Percentiles rank a stretch among this genome's conserved stretches.
phyloP scores from a whole-genome alignment of 2,888 invertebrate species.

The Sesia bembeciformis region DNA sequence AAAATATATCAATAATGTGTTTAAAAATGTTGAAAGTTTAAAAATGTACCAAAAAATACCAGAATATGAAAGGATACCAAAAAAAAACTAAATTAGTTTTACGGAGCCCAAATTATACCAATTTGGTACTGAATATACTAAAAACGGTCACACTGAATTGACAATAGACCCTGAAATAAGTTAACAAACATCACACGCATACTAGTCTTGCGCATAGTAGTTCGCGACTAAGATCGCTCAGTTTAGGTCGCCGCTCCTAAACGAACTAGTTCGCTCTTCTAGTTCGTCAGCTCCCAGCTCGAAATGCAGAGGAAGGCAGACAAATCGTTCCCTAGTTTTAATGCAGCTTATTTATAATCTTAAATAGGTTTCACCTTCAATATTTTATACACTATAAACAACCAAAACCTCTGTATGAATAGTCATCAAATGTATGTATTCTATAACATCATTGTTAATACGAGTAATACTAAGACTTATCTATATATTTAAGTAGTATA shows the following conservation, averaged over 20 bases:
- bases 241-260: background rate
- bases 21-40: no score
- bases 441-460: background rate
- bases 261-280: background rate
- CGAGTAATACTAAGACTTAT: background rate
- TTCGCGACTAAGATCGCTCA: background rate
- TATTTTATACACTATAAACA: background rate
- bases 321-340: background rate
- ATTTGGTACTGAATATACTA: no score
- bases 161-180: no score
- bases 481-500: slow-evolving; percentile 1
- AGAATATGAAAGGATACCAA: no score
- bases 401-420: background rate
- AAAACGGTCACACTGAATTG: no score
- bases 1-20: no score
- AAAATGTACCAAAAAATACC: no score
- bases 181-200: no score
- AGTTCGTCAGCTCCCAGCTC: background rate
- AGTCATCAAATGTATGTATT: background rate
- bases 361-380: background rate
- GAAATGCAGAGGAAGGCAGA: background rate
- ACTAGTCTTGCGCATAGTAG: background rate
- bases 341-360: background rate
- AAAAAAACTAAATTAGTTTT: no score
- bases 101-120: no score